Evolutionary conservation across 2,888 invertebrate genomes (phyloP).

Genomic region (Nowickia ferox): DNA sequence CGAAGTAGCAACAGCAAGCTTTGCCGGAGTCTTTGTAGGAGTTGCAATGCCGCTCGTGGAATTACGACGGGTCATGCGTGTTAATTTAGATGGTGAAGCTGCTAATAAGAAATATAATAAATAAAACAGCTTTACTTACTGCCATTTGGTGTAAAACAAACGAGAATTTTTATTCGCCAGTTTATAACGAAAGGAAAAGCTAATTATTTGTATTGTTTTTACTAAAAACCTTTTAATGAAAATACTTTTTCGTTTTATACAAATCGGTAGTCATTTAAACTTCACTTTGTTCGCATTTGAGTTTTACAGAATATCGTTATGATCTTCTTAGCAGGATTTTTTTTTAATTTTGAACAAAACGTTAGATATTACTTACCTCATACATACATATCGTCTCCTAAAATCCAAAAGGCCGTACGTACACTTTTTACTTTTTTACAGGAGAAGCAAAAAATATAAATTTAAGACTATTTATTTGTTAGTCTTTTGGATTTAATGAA

Average conservation of each 20-base stretch:
- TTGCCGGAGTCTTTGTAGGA: slow-evolving; percentile 68
- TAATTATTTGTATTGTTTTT: not conserved
- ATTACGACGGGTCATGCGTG: slow-evolving; percentile 75
- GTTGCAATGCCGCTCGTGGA: slow-evolving; percentile 74
- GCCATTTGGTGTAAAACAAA: not conserved
- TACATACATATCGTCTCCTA: no score
- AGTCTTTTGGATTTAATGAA: no score
- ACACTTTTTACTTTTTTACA: no score
- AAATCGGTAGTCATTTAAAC: no score
- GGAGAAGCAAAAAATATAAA: no score
- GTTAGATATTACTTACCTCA: no score
- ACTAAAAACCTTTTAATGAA: not conserved
- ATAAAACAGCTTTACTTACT: not conserved
- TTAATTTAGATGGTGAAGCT: slow-evolving; percentile 74
- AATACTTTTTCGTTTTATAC: not conserved
- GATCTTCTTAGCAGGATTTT: no score
- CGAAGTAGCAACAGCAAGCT: slow-evolving; percentile 48
- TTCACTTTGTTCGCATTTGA: no score
- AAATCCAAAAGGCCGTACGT: no score
- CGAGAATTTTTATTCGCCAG: not conserved
- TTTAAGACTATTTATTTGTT: no score
- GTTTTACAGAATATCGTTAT: no score
- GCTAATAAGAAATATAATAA: not conserved
- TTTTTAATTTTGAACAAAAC: no score
- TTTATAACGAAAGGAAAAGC: not conserved